A percentile compares a stretch with the other conserved stretches of the same genome.
phyloP scores from a whole-genome alignment of 2,113 vertebrate species.

The Panurus biarmicus region DNA sequence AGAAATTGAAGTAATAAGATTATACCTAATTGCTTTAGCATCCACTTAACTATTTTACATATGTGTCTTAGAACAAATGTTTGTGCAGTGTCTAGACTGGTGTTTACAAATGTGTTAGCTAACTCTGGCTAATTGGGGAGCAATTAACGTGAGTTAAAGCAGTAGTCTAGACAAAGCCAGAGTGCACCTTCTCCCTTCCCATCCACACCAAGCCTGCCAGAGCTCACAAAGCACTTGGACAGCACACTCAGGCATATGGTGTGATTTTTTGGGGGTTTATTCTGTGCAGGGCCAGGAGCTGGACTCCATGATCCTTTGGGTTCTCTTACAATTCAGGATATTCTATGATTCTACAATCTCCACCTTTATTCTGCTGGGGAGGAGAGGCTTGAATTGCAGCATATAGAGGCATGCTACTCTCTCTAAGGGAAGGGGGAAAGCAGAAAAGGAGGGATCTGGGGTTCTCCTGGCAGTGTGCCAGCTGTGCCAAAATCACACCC shows the following conservation, averaged over 20 bases:
- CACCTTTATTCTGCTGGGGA: neutral
- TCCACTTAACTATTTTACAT: slow-evolving; percentile 33
- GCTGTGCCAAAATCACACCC: neutral
- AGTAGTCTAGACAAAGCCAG: neutral
- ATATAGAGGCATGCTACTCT: rapidly evolving
- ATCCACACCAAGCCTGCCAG: neutral
- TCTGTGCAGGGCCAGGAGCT: neutral
- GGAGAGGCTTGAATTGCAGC: neutral
- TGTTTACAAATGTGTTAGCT: slow-evolving; percentile 39
- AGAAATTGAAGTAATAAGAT: slow-evolving; percentile 9
- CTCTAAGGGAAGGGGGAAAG: neutral
- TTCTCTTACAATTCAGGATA: neutral
- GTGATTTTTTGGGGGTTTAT: neutral
- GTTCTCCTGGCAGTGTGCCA: rapidly evolving
- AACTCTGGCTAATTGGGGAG: slow-evolving; percentile 49
- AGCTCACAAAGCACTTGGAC: neutral
- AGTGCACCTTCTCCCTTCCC: neutral
- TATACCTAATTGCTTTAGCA: slow-evolving; percentile 46
- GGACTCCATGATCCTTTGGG: neutral
- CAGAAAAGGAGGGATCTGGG: neutral
- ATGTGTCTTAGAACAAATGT: slow-evolving; percentile 44
- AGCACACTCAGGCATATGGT: neutral
- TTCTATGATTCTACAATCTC: neutral
- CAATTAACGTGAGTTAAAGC: slow-evolving; percentile 22
- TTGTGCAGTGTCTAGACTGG: slow-evolving; percentile 33